Evolutionary conservation across 2,113 vertebrate genomes (phyloP), one percentile per base, ranked within the genome.

Genomic region (Clupea harengus): DNA sequence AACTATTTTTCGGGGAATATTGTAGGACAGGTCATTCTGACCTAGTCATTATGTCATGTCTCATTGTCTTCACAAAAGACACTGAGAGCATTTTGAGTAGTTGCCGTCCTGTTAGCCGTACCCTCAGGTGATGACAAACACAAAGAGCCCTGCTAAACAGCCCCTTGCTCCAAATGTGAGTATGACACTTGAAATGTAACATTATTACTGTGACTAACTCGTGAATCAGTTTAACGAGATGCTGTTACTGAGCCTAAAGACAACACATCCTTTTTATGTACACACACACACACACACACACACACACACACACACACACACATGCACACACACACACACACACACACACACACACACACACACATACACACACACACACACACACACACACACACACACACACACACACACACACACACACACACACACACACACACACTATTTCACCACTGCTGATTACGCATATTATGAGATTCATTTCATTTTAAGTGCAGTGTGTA

Each of bases 161-260:
- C 25, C 25, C 25, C 72, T 4, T 44, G 72, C 28, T 78, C 72
- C 72, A 78, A 82, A 83, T 83, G 28, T 75, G 8, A 78, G 81
- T 82, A 78, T 93, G 92, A 93, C 92, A 92, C 91, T 91, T 92
- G 91, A 93, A 92, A 93, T 93, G 92, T 94, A 92, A 91, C 82
- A 85, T 57, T 80, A 82, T 86, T 57, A 90, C 84, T 87, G 88
- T 88, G 89, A 92, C 81, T 85, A 82, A 88, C 81, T 82, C 82
- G 81, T 82, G 86, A 89, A 85, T 89, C 88, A 82, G 81, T 87
- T 85, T 85, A 72, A 60, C 87, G 83, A 91, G 86, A 90, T 90
- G 87, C 93, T 91, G 84, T 83, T 88, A 90, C 89, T 92, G 92
- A 94, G 92, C 91, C 90, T 85, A 72, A 81, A 85, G 82, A 80